Percentiles rank a stretch among this genome's conserved stretches.
These are phyloP conservation scores for Acrossocheilus wenchowensis DNA, from an alignment of 2,797 vertebrate species.

Conservation along the genomic window DNA sequence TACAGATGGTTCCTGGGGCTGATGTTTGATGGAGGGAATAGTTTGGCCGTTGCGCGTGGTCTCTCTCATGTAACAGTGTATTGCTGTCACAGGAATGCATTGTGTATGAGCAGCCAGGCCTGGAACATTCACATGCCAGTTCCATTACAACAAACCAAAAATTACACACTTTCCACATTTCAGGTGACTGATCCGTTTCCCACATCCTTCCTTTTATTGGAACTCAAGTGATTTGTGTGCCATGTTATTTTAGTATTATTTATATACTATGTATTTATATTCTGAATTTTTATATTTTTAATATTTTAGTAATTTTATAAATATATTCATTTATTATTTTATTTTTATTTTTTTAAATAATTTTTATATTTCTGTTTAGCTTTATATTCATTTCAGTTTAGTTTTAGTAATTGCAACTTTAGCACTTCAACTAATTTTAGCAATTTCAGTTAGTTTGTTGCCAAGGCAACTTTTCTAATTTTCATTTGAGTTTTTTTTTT, in stretches of 20 bases:
- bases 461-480: neutral
- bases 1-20: constrained; percentile 46
- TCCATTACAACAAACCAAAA: constrained; percentile 53
- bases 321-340: neutral
- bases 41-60: constrained; percentile 60
- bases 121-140: constrained; percentile 60
- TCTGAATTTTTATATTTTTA: neutral
- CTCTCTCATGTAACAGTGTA: constrained; percentile 64
- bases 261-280: neutral
- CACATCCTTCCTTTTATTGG: neutral
- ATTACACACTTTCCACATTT: constrained; percentile 29
- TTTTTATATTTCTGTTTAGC: neutral
- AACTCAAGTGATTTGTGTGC: neutral
- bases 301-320: neutral
- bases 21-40: constrained; percentile 36
- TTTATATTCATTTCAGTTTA: neutral
- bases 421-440: neutral
- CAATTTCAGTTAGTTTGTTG: neutral
- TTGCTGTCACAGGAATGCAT: constrained; percentile 70
- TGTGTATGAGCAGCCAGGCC: constrained; percentile 78
- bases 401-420: neutral
- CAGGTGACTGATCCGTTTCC: constrained; percentile 3
- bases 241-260: neutral
- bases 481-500: neutral
- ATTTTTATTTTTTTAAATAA: too few relatives aligned